Conservation (phyloP, 1,140 invertebrate species). For the Heliconius hermathena region DNA sequence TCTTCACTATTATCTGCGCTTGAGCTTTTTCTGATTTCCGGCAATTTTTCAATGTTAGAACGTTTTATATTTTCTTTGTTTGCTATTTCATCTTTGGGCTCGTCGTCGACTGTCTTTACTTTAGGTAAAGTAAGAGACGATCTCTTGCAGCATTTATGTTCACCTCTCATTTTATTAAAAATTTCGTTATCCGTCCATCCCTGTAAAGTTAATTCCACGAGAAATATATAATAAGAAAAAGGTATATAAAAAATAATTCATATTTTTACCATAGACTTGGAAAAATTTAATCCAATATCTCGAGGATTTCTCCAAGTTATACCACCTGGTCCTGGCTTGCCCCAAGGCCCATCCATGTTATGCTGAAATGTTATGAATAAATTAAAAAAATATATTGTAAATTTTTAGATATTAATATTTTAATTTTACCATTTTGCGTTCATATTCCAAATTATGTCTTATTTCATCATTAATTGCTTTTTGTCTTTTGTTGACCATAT, state of each 20-base stretch:
- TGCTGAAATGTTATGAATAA: conserved; percentile 58
- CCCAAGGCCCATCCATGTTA: conserved; percentile 82
- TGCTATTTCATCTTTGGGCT: conserved; percentile 43
- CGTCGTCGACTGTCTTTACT: conserved; percentile 73
- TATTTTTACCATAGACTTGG: conserved; percentile 84
- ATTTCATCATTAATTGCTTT: conserved; percentile 63
- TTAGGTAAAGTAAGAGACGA: conserved; percentile 76
- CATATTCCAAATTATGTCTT: conserved; percentile 66
- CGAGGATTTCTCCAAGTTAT: conserved; percentile 84
- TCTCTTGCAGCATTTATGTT: conserved; percentile 57
- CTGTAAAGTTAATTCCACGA: conserved; percentile 46
- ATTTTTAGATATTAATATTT: conserved; percentile 22
- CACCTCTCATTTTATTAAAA: conserved; percentile 65
- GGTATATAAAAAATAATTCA: not conserved
- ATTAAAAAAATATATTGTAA: conserved; percentile 12
- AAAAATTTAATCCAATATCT: conserved; percentile 85
- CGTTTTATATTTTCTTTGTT: conserved; percentile 58
- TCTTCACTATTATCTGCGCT: not conserved
- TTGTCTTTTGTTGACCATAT: conserved; percentile 69
- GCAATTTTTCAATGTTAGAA: conserved; percentile 59
- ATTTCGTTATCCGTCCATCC: conserved; percentile 77
- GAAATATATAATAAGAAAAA: conserved; percentile 10
- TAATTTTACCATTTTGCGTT: conserved; percentile 72
- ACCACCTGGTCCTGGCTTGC: conserved; percentile 85
- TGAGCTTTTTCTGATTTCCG: conserved; percentile 55